phyloP scores from a whole-genome alignment of 2,888 invertebrate species.

The Pharmacophagus antenor region DNA sequence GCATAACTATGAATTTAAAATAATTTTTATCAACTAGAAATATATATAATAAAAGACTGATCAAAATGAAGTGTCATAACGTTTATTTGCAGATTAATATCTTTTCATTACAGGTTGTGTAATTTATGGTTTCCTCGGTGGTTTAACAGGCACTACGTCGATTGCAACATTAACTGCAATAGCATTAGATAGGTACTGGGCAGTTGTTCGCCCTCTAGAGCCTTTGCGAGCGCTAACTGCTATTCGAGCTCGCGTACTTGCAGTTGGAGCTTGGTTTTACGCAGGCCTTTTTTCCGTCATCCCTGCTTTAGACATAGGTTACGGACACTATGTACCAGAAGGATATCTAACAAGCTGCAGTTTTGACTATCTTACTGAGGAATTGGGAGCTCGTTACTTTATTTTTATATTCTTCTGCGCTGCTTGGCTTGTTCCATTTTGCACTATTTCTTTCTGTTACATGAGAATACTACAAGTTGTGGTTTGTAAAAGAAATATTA shows the following conservation, averaged over 20 bases:
- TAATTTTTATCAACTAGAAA: no score
- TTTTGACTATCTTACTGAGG: conserved; percentile 90
- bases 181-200: conserved; percentile 90
- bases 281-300: conserved; percentile 85
- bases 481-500: conserved; percentile 70
- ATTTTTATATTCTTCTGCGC: conserved; percentile 88
- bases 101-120: conserved; percentile 83
- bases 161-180: conserved; percentile 91
- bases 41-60: no score
- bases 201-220: conserved; percentile 89
- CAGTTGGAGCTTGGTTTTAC: conserved; percentile 87
- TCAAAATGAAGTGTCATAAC: background rate
- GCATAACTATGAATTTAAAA: no score
- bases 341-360: conserved; percentile 92
- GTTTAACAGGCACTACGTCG: conserved; percentile 89
- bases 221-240: conserved; percentile 83
- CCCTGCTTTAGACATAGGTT: conserved; percentile 85
- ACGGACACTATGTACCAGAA: conserved; percentile 90
- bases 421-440: conserved; percentile 87
- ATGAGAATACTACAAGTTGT: conserved; percentile 85
- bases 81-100: background rate
- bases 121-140: conserved; percentile 90
- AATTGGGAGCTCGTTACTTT: conserved; percentile 82
- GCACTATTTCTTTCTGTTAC: conserved; percentile 87
- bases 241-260: conserved; percentile 81